Evolutionary conservation across 2,888 invertebrate species (phyloP).

Genomic region (Agonopterix subpropinquella): DNA sequence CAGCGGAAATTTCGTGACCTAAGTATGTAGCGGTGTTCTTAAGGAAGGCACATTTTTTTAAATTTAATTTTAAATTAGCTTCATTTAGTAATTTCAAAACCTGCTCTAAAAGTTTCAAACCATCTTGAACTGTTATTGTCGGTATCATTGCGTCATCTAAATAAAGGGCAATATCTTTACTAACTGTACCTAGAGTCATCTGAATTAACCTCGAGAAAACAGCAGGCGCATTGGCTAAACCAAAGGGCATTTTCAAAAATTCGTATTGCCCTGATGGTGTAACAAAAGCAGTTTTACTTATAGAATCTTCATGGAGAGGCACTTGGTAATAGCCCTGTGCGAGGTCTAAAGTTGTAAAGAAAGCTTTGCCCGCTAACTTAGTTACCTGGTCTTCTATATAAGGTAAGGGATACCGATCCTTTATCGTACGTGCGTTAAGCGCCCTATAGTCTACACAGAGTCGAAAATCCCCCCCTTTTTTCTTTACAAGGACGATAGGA

Average conservation of each 20-base stretch:
- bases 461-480: slow-evolving; percentile 3
- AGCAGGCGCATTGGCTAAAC: neutral
- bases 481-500: slow-evolving; percentile 4
- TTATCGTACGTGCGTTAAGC: slow-evolving; percentile 1
- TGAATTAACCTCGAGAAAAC: neutral
- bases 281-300: neutral
- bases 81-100: neutral
- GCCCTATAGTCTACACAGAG: slow-evolving; percentile 5
- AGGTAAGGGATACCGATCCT: slow-evolving; percentile 5
- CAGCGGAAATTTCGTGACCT: slow-evolving; percentile 1
- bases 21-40: neutral
- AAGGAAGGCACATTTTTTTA: slow-evolving; percentile 3
- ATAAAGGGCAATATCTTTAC: neutral
- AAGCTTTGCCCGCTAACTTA: neutral
- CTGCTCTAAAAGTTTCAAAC: neutral
- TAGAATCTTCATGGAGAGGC: neutral
- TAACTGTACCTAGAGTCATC: neutral
- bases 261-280: slow-evolving; percentile 3
- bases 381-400: slow-evolving; percentile 3
- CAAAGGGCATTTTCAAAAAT: slow-evolving; percentile 1
- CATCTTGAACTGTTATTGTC: neutral
- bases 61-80: neutral
- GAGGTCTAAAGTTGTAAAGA: slow-evolving; percentile 1
- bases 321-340: slow-evolving; percentile 1
- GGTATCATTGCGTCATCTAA: slow-evolving; percentile 3